Evolutionary conservation across 1,140 invertebrate genomes (phyloP), one percentile per base, ranked within the genome.

Genomic region (Drosophila santomea): DNA sequence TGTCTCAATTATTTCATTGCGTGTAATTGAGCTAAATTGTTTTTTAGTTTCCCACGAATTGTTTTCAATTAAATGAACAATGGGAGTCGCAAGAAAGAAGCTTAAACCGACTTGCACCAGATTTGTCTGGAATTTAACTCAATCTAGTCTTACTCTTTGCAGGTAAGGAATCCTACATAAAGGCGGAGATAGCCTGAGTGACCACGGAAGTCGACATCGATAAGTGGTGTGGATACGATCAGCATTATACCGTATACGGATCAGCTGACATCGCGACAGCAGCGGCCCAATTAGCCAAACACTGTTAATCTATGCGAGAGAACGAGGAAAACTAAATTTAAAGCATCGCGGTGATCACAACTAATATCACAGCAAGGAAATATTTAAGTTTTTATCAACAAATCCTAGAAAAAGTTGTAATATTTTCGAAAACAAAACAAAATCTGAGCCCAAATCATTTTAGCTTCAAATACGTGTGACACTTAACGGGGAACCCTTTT

Each of bases 181-280:
- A 82, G 84, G 82, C 83, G 71, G 66, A 47, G 55, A 64, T 62
- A 83, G 79, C 79, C 83, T 73, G 59, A 79, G 58, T 75, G 54
- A 79, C 78, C 52, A 60, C 74, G 45, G 47, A 78, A 82, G 66
- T 88, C 74, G 58, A 74, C 60, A 38, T 62, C 58, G 32, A 77
- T 44, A 59, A 61, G 43, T 74, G 52, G 69, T 51, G 51, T 56
- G 63, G 47, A 86, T 41, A 28, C 62, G 32, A 73, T 71, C 78
- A 60, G 74, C 59, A 47, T 59, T 43, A 67, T 51, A 64, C 45
- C 45, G 36, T 64, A 55, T 68, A 60, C 51, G 58, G 57, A 64
- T 50, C 36, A 41, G 52, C 74, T 75, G 61, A 54, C 39, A 59
- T 17, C 35, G 41, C 41, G 62, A 55, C 45, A 36, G 45, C 50